phyloP scores from a whole-genome alignment of 2,797 vertebrate genomes.

The Menidia menidia region DNA sequence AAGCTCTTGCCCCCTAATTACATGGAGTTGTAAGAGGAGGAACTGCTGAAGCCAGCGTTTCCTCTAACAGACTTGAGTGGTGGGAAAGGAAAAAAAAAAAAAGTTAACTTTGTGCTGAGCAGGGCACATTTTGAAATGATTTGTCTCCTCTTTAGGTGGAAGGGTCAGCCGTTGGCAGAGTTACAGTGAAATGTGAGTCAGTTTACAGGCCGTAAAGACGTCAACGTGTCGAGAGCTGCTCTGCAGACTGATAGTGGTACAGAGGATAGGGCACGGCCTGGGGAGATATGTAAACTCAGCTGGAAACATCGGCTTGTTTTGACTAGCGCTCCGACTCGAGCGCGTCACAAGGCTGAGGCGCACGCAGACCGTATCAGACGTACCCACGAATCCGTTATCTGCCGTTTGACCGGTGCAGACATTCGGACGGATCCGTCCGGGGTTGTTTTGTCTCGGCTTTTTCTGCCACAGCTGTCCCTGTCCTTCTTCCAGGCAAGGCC shows the following conservation, averaged over 20 bases:
- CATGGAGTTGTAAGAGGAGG: slow-evolving; percentile 71
- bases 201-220: slow-evolving; percentile 12
- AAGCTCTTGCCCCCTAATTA: slow-evolving; percentile 72
- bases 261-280: slow-evolving; percentile 4
- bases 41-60: slow-evolving; percentile 82
- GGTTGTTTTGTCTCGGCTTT: slow-evolving; percentile 29
- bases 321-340: slow-evolving; percentile 37
- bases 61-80: slow-evolving; percentile 43
- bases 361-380: slow-evolving; percentile 32
- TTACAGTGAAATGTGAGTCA: slow-evolving; percentile 45
- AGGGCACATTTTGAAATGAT: slow-evolving; percentile 46
- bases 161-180: slow-evolving; percentile 37
- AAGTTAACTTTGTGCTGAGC: slow-evolving; percentile 52
- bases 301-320: slow-evolving; percentile 54
- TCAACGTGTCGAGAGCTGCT: slow-evolving; percentile 50
- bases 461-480: slow-evolving; percentile 3
- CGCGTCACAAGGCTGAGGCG: slow-evolving; percentile 9
- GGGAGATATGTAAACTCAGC: slow-evolving; percentile 41
- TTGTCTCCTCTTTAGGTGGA: slow-evolving; percentile 26
- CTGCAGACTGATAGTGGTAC: slow-evolving; percentile 36
- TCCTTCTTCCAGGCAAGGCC: slow-evolving; percentile 87
- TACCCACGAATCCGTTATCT: background rate
- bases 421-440: background rate
- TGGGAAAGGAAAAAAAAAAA: slow-evolving; percentile 24
- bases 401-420: background rate